These are phyloP conservation scores for Pogonophryne albipinna DNA, from an alignment of 2,797 vertebrate species.

Conservation along the genomic window DNA sequence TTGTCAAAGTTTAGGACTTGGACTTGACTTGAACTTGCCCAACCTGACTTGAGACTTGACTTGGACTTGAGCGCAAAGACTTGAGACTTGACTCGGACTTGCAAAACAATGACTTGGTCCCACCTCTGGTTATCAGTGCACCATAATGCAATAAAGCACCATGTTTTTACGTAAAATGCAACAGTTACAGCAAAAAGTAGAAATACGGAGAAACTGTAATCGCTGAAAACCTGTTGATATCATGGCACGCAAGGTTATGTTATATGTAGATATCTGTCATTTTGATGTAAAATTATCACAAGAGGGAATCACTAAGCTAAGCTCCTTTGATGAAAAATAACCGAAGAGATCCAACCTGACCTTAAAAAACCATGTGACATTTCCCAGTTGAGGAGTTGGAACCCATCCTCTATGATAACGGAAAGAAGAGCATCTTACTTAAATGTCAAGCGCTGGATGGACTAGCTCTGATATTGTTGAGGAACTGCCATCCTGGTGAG, in stretches of 20 bases:
- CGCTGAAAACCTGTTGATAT: background rate
- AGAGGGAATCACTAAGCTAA: constrained; percentile 53
- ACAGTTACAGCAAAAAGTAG: background rate
- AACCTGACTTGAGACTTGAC: too few species aligned
- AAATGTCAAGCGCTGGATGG: constrained; percentile 72
- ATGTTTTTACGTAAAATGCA: constrained; percentile 21
- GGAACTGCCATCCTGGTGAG: constrained; percentile 29
- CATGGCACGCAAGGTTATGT: background rate
- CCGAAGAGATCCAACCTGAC: constrained; percentile 69
- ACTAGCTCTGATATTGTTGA: constrained; percentile 59
- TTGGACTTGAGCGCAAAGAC: too few species aligned
- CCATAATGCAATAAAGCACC: constrained; percentile 33
- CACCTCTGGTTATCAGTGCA: background rate
- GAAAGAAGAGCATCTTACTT: constrained; percentile 68
- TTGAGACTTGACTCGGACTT: too few species aligned
- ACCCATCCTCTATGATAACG: constrained; percentile 64
- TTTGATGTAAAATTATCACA: constrained; percentile 49
- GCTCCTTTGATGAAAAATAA: constrained; percentile 70
- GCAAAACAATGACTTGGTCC: too few species aligned
- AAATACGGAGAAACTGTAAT: background rate
- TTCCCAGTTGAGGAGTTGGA: constrained; percentile 70
- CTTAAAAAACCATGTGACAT: constrained; percentile 76
- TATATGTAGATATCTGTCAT: constrained; percentile 22
- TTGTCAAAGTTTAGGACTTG: too few species aligned
- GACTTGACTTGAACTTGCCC: too few species aligned